Conservation (phyloP, 2,888 invertebrate genomes). For the Leptinotarsa juncta region DNA sequence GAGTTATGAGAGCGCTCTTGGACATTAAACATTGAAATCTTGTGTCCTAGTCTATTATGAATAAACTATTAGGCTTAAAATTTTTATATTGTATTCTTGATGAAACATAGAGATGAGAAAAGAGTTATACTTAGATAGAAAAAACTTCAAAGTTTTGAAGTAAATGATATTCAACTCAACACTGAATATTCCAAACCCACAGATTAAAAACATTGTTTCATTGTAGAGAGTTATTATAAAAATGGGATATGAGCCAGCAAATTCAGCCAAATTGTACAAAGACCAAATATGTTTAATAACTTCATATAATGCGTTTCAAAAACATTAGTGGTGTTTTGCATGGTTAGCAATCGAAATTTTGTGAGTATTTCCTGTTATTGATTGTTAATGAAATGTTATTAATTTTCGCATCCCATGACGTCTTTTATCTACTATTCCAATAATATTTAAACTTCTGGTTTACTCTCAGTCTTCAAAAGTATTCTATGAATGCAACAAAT, state of each 20-base stretch:
- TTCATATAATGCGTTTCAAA: not conserved
- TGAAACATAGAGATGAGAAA: too few relatives aligned
- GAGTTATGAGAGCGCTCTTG: too few relatives aligned
- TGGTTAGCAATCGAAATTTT: slow-evolving; percentile 1
- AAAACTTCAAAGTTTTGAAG: not conserved
- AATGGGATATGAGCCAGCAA: slow-evolving; percentile 9
- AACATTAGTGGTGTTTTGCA: not conserved
- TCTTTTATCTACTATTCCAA: too few relatives aligned
- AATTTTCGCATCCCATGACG: not conserved
- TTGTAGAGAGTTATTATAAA: not conserved
- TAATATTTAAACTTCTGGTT: not conserved
- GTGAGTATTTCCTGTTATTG: not conserved
- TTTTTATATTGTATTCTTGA: too few relatives aligned
- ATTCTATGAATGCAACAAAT: not conserved
- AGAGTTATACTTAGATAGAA: too few relatives aligned
- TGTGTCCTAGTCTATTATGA: too few relatives aligned
- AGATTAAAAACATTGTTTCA: not conserved
- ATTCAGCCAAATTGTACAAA: slow-evolving; percentile 15
- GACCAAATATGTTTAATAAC: not conserved
- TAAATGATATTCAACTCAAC: not conserved
- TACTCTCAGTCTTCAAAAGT: not conserved
- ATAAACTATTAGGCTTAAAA: too few relatives aligned
- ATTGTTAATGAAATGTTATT: not conserved
- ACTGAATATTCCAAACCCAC: not conserved
- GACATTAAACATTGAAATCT: too few relatives aligned